A percentile compares a stretch with the other conserved stretches of the same genome.
These are phyloP conservation scores for Maniola jurtina DNA, from an alignment of 1,140 invertebrate genomes.

Conservation along the genomic window DNA sequence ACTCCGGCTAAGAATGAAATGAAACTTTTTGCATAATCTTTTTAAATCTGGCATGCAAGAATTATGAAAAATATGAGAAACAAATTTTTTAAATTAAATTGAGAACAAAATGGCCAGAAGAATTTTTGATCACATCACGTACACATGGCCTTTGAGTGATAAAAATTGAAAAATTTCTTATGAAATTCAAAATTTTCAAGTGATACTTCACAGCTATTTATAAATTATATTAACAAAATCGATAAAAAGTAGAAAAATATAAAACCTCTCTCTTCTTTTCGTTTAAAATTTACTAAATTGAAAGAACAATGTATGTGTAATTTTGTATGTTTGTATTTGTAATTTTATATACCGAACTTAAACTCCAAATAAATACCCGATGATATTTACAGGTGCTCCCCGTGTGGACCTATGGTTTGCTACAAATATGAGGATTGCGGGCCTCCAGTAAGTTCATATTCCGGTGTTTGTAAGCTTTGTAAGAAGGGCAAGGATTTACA, in stretches of 20 bases:
- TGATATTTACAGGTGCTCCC: conserved; percentile 62
- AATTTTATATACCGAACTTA: too few species aligned
- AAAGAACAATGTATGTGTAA: too few species aligned
- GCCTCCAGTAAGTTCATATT: conserved; percentile 55
- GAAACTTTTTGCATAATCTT: background rate
- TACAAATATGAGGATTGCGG: conserved; percentile 76
- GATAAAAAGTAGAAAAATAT: conserved; percentile 3
- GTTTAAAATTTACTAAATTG: background rate
- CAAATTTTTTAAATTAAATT: conserved; percentile 10
- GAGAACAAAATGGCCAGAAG: conserved; percentile 38
- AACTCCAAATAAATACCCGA: conserved; percentile 38
- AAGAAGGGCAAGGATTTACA: background rate
- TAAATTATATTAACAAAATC: background rate
- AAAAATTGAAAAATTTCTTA: conserved; percentile 42
- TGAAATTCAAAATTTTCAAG: conserved; percentile 52
- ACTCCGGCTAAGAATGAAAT: background rate
- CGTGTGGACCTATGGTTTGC: conserved; percentile 72
- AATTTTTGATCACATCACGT: conserved; percentile 38
- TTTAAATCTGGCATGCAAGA: conserved; percentile 4
- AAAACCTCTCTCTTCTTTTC: background rate
- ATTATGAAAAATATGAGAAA: background rate
- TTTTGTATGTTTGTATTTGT: too few species aligned
- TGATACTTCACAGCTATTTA: conserved; percentile 29
- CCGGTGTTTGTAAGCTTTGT: background rate
- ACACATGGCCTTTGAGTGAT: conserved; percentile 47